Conservation (phyloP, 2,888 invertebrate species). For the Drosophila pseudotakahashii region DNA sequence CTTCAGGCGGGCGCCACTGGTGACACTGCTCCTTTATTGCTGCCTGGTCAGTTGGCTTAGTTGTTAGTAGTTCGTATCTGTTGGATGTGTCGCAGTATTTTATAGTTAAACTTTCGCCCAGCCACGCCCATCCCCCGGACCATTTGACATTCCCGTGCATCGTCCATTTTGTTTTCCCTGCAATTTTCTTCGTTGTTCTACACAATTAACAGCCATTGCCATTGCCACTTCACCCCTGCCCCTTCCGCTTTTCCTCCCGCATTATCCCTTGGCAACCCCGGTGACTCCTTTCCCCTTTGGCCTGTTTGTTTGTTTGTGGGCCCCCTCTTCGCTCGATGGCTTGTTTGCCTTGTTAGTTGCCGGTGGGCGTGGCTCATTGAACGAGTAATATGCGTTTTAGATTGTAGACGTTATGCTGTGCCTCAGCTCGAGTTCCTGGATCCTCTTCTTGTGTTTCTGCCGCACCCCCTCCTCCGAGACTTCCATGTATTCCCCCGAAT, state of each 20-base stretch:
- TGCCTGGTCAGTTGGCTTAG: slow-evolving; percentile 18
- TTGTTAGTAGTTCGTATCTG: slow-evolving; percentile 44
- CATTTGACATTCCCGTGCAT: slow-evolving; percentile 61
- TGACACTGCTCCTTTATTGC: background rate
- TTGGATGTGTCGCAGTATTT: slow-evolving; percentile 61
- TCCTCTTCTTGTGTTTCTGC: slow-evolving; percentile 4
- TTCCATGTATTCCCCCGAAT: slow-evolving; percentile 7
- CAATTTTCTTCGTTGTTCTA: slow-evolving; percentile 76
- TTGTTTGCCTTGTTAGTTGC: slow-evolving; percentile 47
- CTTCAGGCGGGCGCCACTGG: background rate
- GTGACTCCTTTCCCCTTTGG: slow-evolving; percentile 23
- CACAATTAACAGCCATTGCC: slow-evolving; percentile 75
- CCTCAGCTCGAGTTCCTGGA: background rate
- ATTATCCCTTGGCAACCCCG: slow-evolving; percentile 3
- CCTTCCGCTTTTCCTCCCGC: background rate
- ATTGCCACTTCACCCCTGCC: slow-evolving; percentile 25
- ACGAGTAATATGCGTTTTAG: slow-evolving; percentile 57
- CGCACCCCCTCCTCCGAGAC: background rate
- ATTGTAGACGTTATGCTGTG: slow-evolving; percentile 26
- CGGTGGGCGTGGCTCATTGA: slow-evolving; percentile 56
- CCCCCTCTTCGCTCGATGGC: slow-evolving; percentile 17
- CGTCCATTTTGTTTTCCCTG: slow-evolving; percentile 74
- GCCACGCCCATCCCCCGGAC: slow-evolving; percentile 44
- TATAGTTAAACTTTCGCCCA: slow-evolving; percentile 61
- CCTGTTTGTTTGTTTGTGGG: slow-evolving; percentile 32